A percentile compares a stretch with the other conserved stretches of the same genome.
phyloP scores from a whole-genome alignment of 2,797 vertebrate species.

The Chelonia mydas region DNA sequence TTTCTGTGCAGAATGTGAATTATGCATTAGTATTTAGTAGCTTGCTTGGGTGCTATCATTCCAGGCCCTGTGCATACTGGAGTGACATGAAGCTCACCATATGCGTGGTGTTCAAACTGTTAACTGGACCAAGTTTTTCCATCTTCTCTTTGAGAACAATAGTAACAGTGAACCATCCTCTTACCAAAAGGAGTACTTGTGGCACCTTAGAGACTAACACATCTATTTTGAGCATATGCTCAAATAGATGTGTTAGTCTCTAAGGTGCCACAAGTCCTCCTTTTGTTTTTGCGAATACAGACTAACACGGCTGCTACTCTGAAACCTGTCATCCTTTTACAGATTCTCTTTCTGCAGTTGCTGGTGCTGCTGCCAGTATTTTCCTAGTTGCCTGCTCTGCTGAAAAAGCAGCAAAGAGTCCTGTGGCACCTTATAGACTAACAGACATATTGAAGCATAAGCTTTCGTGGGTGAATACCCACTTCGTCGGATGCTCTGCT shows the following conservation, averaged over 20 bases:
- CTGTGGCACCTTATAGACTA: too few species aligned
- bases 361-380: not conserved
- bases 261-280: too few species aligned
- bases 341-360: not conserved
- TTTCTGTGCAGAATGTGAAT: not conserved
- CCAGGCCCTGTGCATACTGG: not conserved
- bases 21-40: not conserved
- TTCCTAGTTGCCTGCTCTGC: not conserved
- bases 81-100: rapidly evolving
- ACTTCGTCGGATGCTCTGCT: not conserved
- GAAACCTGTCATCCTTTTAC: not conserved
- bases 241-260: too few species aligned
- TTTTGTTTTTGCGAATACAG: too few species aligned
- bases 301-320: too few species aligned
- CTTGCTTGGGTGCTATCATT: rapidly evolving
- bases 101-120: not conserved
- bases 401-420: not conserved
- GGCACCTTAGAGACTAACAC: too few species aligned
- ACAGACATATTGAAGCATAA: too few species aligned
- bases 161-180: not conserved
- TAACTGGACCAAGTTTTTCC: not conserved
- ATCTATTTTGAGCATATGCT: too few species aligned
- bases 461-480: too few species aligned
- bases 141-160: rapidly evolving
- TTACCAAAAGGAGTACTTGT: too few species aligned